phyloP scores from a whole-genome alignment of 2,888 invertebrate genomes.

The Aspidiotus destructor region DNA sequence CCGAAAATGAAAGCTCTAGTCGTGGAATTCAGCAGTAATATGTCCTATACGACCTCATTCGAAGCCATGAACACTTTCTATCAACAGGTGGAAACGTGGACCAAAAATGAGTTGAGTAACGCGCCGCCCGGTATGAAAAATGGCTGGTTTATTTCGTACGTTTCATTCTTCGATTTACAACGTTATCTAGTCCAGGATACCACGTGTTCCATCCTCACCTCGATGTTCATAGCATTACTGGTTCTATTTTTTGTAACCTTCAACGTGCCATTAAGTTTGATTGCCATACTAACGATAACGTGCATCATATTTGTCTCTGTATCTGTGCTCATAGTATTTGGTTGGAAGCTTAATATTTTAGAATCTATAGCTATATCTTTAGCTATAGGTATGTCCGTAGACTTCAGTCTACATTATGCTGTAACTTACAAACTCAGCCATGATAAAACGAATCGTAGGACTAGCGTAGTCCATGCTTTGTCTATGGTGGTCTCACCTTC shows the following conservation, averaged over 20 bases:
- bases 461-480: conserved; percentile 56
- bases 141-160: conserved; percentile 83
- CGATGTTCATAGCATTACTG: conserved; percentile 66
- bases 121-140: conserved; percentile 54
- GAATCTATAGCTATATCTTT: conserved; percentile 89
- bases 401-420: conserved; percentile 86
- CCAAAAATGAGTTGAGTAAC: conserved; percentile 30
- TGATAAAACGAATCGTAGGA: conserved; percentile 47
- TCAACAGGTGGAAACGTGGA: conserved; percentile 37
- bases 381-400: conserved; percentile 85
- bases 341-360: conserved; percentile 87
- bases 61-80: conserved; percentile 69
- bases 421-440: conserved; percentile 63
- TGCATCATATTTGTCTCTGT: conserved; percentile 76
- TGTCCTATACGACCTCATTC: conserved; percentile 70
- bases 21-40: conserved; percentile 79
- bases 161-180: conserved; percentile 87
- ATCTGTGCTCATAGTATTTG: conserved; percentile 63
- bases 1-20: conserved; percentile 64
- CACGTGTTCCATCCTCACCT: conserved; percentile 66
- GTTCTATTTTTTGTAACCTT: conserved; percentile 75
- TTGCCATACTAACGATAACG: conserved; percentile 73
- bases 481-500: conserved; percentile 77
- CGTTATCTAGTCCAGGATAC: conserved; percentile 73
- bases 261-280: conserved; percentile 70